These are phyloP conservation scores for Omphaloscelis lunosa DNA, from an alignment of 2,888 invertebrate genomes.

Conservation along the genomic window DNA sequence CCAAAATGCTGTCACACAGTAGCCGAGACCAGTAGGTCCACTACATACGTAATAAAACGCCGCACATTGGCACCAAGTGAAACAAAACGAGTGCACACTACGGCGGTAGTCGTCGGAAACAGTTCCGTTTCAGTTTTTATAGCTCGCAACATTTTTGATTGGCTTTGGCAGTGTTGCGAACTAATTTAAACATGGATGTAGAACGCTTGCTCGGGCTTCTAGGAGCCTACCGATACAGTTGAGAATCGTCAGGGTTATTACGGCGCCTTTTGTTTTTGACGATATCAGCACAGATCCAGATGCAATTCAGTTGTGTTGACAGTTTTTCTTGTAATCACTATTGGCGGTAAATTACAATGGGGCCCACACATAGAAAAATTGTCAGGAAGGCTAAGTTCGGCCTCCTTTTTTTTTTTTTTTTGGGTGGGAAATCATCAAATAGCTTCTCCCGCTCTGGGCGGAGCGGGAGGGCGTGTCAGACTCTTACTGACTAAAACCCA, in stretches of 20 bases:
- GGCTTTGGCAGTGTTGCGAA: constrained; percentile 29
- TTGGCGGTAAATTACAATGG: too few species aligned
- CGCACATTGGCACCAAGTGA: constrained; percentile 16
- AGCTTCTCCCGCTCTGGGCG: too few species aligned
- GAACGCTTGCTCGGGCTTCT: background rate
- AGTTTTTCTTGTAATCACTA: too few species aligned
- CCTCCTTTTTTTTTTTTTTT: too few species aligned
- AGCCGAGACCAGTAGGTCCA: constrained; percentile 27
- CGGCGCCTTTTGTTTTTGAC: background rate
- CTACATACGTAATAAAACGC: constrained; percentile 20
- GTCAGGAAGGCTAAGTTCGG: too few species aligned
- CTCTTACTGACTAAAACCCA: too few species aligned
- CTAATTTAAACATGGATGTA: constrained; percentile 28
- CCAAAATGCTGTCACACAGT: constrained; percentile 16
- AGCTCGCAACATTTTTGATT: constrained; percentile 32
- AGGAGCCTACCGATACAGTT: background rate
- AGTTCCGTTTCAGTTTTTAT: constrained; percentile 31
- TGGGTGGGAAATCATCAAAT: too few species aligned
- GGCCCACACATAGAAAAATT: too few species aligned
- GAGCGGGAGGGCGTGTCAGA: too few species aligned
- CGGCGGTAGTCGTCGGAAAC: constrained; percentile 7
- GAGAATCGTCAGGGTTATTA: background rate
- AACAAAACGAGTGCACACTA: constrained; percentile 48
- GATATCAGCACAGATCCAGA: background rate
- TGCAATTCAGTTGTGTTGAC: too few species aligned